Evolutionary conservation across 2,888 invertebrate genomes (phyloP).

Genomic region (Hirtodrosophila alboralis): DNA sequence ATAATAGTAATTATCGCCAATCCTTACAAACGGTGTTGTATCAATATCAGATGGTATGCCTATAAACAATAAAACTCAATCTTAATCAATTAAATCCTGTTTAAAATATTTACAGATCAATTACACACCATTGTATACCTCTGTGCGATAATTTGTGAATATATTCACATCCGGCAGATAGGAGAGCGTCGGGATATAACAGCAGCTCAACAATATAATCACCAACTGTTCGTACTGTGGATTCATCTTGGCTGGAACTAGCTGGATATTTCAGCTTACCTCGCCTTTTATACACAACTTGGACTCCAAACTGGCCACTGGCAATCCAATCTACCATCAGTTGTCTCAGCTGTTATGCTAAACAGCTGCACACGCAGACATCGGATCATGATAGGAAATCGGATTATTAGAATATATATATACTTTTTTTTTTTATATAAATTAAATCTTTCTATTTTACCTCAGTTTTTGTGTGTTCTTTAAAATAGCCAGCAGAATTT

Average conservation of each 20-base stretch:
- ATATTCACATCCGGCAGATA: constrained; percentile 66
- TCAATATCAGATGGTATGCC: constrained; percentile 67
- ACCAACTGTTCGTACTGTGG: constrained; percentile 2
- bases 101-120: neutral
- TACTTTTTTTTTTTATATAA: too few relatives aligned
- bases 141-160: constrained; percentile 67
- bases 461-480: too few relatives aligned
- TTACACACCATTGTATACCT: constrained; percentile 65
- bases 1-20: constrained; percentile 70
- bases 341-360: constrained; percentile 25
- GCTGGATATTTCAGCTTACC: neutral
- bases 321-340: neutral
- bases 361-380: constrained; percentile 13
- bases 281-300: constrained; percentile 21
- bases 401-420: too few relatives aligned
- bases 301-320: neutral
- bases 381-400: neutral
- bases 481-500: too few relatives aligned
- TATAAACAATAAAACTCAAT: neutral
- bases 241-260: constrained; percentile 20
- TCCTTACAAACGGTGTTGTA: constrained; percentile 62
- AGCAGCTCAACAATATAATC: constrained; percentile 14
- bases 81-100: neutral
- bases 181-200: constrained; percentile 8
- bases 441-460: too few relatives aligned